phyloP scores from a whole-genome alignment of 2,888 invertebrate species.

The Drosophila percnosoma region DNA sequence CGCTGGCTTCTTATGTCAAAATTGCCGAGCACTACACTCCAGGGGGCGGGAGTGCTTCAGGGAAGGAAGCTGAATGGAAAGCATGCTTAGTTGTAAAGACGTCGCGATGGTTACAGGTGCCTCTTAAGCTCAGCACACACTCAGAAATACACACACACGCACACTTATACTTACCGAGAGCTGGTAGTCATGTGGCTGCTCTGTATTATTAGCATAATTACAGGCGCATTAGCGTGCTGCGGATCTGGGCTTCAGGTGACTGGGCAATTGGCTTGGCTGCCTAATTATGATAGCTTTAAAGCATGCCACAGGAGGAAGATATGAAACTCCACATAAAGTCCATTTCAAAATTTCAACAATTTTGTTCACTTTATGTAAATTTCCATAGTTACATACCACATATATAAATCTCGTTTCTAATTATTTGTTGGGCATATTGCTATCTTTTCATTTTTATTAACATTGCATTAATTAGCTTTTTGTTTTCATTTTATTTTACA shows the following conservation, averaged over 20 bases:
- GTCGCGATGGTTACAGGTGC: slow-evolving; percentile 40
- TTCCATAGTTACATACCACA: slow-evolving; percentile 9
- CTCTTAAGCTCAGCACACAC: slow-evolving; percentile 39
- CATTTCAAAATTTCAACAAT: background rate
- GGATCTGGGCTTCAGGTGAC: slow-evolving; percentile 54
- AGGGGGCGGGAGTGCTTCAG: background rate
- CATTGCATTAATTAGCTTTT: slow-evolving; percentile 69
- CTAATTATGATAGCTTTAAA: slow-evolving; percentile 64
- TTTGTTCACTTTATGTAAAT: slow-evolving; percentile 23
- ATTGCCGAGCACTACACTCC: slow-evolving; percentile 42
- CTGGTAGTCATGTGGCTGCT: slow-evolving; percentile 52
- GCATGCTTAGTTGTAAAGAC: slow-evolving; percentile 54
- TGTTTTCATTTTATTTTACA: slow-evolving; percentile 52
- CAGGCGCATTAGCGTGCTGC: slow-evolving; percentile 73
- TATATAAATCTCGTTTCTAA: slow-evolving; percentile 7
- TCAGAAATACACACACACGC: background rate
- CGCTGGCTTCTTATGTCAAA: slow-evolving; percentile 46
- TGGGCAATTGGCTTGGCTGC: slow-evolving; percentile 58
- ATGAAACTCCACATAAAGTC: slow-evolving; percentile 25
- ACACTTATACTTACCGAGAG: background rate
- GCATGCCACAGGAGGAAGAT: slow-evolving; percentile 25
- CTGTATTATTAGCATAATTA: slow-evolving; percentile 79
- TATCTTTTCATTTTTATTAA: slow-evolving; percentile 53
- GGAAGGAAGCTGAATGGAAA: slow-evolving; percentile 35
- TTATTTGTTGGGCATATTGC: background rate